Conservation (phyloP, 2,888 invertebrate species). For the Drosophila melanosoma region DNA sequence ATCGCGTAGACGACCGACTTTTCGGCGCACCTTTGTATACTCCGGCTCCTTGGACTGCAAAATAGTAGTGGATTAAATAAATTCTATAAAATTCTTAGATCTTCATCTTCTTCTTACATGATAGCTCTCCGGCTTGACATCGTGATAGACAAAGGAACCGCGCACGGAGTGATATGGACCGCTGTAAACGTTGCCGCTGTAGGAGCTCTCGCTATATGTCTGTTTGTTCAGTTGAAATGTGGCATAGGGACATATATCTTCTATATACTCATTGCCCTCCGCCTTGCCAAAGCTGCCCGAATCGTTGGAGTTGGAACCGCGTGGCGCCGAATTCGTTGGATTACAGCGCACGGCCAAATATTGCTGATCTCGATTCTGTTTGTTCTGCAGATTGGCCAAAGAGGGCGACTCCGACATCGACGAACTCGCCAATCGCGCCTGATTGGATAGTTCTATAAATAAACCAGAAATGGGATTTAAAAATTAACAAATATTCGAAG, state of each 20-base stretch:
- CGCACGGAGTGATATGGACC: constrained; percentile 94
- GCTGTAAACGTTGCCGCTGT: constrained; percentile 94
- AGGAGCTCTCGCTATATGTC: constrained; percentile 94
- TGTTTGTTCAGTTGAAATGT: constrained; percentile 95
- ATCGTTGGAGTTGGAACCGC: constrained; percentile 85
- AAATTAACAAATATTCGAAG: neutral
- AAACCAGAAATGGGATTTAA: neutral
- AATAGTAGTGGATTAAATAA: neutral
- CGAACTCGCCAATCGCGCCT: constrained; percentile 84
- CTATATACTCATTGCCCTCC: constrained; percentile 91
- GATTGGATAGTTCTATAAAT: constrained; percentile 85
- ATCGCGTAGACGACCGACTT: constrained; percentile 91
- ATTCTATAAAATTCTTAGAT: neutral
- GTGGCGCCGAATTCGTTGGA: constrained; percentile 85
- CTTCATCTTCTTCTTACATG: constrained; percentile 80
- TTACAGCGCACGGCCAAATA: constrained; percentile 90
- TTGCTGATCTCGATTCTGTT: constrained; percentile 91
- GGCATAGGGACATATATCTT: constrained; percentile 96
- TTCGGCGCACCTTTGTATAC: constrained; percentile 93
- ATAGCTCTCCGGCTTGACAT: constrained; percentile 89
- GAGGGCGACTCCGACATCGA: constrained; percentile 91
- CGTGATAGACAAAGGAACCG: constrained; percentile 95
- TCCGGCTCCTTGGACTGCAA: constrained; percentile 89
- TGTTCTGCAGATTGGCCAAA: constrained; percentile 91
- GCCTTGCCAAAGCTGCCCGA: constrained; percentile 87